Base-by-base conservation (phyloP, 2,797 vertebrate genomes). In the Characodon lateralis region DNA sequence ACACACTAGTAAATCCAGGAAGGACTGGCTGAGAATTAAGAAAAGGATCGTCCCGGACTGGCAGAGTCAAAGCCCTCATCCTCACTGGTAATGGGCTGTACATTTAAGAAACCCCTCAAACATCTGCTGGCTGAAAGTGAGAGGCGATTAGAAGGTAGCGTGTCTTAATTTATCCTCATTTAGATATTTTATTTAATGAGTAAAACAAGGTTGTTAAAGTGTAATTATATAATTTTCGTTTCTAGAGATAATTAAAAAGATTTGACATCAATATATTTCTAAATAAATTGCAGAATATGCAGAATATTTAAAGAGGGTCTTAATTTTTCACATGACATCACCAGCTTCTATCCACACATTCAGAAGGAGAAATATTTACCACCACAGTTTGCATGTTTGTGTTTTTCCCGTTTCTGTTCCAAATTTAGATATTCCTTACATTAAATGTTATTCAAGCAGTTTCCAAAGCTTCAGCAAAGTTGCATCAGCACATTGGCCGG, bases 381-480 rank as follows among this genome's bases (percentile, higher is more conserved):
- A 80, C 48, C 26, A 65, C 28, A 24, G 50, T 43, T 28, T 39
- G 50, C 43, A 59, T 51, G 39, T 22, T 41, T 22, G 13, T 72
- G 73, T 35, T 43, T 7, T 74, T 1, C 18, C 31, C 51, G 35
- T 73, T 18, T 58, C 53, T 59, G 24, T 35, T 51, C 74, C 65
- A 85, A 56, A 89, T 85, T 77, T 43, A 82, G 35, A 85, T 85
- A 48, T 69, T 72, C 74, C 79, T 58, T 24, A 71, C 81, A 85
- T 76, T 70, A 59, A 66, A 68, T 83, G 81, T 81, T 83, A 83
- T 83, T 81, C 82, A 72, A 80, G 81, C 76, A 43, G 87, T 93
- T 94, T 91, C 92, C 92, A 87, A 91, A 71, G 83, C 91, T 81
- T 53, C 22, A n/a, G 74, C 84, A 78, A 88, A 87, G 86, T 94